Percentiles rank a stretch among this genome's conserved stretches.
phyloP scores from a whole-genome alignment of 2,888 invertebrate species.

The Eupithecia exiguata region DNA sequence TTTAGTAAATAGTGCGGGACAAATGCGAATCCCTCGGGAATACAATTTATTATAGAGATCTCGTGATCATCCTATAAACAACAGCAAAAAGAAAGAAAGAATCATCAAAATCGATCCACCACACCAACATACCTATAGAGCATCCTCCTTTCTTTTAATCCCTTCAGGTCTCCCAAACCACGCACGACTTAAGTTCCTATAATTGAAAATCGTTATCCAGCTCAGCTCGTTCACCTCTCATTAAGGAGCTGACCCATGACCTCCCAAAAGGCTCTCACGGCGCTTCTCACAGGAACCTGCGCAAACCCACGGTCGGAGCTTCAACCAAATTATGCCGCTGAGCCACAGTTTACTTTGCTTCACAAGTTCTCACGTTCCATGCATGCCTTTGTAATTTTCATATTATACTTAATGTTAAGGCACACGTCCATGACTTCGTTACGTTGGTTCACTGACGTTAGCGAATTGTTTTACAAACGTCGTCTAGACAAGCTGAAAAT shows the following conservation, averaged over 20 bases:
- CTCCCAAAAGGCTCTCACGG: constrained; percentile 44
- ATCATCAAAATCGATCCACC: no score
- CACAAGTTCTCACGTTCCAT: constrained; percentile 43
- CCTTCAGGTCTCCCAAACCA: not conserved
- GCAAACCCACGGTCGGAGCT: constrained; percentile 32
- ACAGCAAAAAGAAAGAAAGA: no score
- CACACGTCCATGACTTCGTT: constrained; percentile 19
- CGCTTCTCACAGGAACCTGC: constrained; percentile 44
- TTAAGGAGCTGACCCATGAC: constrained; percentile 45
- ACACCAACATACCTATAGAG: no score
- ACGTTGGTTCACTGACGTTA: constrained; percentile 8
- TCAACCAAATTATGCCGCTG: constrained; percentile 39
- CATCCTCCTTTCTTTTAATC: not conserved
- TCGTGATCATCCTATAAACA: no score
- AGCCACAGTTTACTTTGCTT: constrained; percentile 40
- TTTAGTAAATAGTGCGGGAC: no score
- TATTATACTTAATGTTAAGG: constrained; percentile 24
- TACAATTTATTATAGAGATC: no score
- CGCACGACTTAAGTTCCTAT: constrained; percentile 18
- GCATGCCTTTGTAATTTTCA: constrained; percentile 40
- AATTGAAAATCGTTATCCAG: constrained; percentile 28
- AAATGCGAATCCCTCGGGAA: no score
- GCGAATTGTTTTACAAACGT: not conserved
- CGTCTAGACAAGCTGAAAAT: constrained; percentile 25
- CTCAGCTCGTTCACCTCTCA: constrained; percentile 35